Evolutionary conservation across 2,797 vertebrate genomes (phyloP), one percentile per base, ranked within the genome.

Genomic region (Anniella stebbinsi): DNA sequence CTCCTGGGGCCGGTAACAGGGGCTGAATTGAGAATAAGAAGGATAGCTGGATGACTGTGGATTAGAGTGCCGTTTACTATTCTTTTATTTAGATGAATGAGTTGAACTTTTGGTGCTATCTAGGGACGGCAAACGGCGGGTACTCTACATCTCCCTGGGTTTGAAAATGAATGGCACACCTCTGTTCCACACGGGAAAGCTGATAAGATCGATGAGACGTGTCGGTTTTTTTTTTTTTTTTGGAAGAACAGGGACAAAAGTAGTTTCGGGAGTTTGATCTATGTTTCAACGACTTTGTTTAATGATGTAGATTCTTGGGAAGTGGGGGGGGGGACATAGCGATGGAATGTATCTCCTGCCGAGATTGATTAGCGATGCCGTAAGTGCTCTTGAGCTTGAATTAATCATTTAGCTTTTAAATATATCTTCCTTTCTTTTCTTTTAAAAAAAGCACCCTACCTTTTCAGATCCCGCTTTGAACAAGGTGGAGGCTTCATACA

Each of bases 351-450:
- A 41, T 72, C 72, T 94, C 93, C 57, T 87, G 94, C 88, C 75
- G 92, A 90, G 67, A 63, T 89, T 4, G 25, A 8, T 95, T 92
- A 90, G 67, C 38, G 84, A 92, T 93, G 93, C 76, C 84, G 60
- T 69, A 92, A 92, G 41, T 76, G 90, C 90, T 95, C 23, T 83
- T n/a, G 92, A 90, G 81, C 72, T 86, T 92, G 91, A 95, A 94
- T 95, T 95, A 95, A 94, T 93, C 17, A 94, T 87, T 91, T 90
- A 88, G 66, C 69, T 4, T 93, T 93, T 69, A 45, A 66, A 13
- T 83, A 1, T 12, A 13, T 48, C 25, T 28, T 33, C 10, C 4
- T n/a, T n/a, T n/a, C n/a, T n/a, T n/a, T n/a, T n/a, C n/a, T n/a
- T 76, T 23, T 51, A 88, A 90, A 81, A 86, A 89, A 85, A n/a